phyloP scores from a whole-genome alignment of 2,797 vertebrate genomes.

The Sebastes oblongus region DNA sequence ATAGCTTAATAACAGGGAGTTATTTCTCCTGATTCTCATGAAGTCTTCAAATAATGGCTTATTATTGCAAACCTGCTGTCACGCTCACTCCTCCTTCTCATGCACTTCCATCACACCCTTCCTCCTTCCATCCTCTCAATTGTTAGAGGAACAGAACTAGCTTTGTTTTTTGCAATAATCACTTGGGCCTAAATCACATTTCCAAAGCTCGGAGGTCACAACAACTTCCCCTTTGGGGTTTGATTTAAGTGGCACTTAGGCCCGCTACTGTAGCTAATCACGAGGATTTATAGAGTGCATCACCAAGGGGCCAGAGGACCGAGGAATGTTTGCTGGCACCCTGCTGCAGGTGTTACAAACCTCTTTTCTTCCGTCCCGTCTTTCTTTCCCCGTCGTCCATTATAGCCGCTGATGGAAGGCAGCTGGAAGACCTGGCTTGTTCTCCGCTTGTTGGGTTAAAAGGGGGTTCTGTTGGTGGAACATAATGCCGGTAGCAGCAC shows the following conservation, averaged over 20 bases:
- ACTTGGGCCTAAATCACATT: conserved; percentile 52
- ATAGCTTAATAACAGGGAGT: conserved; percentile 34
- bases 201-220: conserved; percentile 58
- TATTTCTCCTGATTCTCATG: conserved; percentile 26
- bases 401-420: conserved; percentile 66
- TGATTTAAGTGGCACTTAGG: conserved; percentile 67
- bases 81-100: not conserved
- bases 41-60: conserved; percentile 27
- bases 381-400: conserved; percentile 22
- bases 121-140: conserved; percentile 18
- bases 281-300: conserved; percentile 76
- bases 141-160: conserved; percentile 43
- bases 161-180: conserved; percentile 67
- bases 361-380: conserved; percentile 43
- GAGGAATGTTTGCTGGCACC: conserved; percentile 62
- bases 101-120: conserved; percentile 25
- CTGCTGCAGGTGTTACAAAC: conserved; percentile 71
- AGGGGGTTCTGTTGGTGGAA: conserved; percentile 44
- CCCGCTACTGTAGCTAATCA: conserved; percentile 74
- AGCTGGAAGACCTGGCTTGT: conserved; percentile 67
- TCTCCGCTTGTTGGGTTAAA: conserved; percentile 50
- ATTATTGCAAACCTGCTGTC: conserved; percentile 24
- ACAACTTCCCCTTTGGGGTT: conserved; percentile 59
- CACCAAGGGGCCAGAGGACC: conserved; percentile 35
- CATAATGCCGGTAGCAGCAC: conserved; percentile 27